phyloP scores from a whole-genome alignment of 64 coral and sea anemone genomes.

The Dendrophyllia cribrosa region DNA sequence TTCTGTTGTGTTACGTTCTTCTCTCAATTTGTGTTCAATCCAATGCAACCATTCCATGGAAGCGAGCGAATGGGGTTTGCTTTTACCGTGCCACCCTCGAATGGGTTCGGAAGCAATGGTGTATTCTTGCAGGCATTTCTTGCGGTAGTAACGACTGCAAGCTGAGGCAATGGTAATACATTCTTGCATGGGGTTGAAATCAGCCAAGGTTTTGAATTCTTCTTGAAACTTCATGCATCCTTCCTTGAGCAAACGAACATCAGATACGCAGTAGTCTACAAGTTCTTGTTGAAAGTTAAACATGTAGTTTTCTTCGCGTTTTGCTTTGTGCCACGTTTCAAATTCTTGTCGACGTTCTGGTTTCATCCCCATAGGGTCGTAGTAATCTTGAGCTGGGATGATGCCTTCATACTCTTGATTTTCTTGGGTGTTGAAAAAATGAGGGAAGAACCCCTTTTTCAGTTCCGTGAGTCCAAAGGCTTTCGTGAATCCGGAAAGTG shows the following conservation, averaged over 20 bases:
- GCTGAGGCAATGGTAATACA: conserved; percentile 13
- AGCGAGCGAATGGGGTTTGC: not conserved
- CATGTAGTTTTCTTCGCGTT: not conserved
- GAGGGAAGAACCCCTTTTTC: conserved; percentile 31
- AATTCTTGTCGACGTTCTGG: not conserved
- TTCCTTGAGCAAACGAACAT: conserved; percentile 18
- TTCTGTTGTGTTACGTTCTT: too few species aligned
- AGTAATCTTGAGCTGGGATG: not conserved
- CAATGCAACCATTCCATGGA: conserved; percentile 20
- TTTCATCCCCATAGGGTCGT: not conserved
- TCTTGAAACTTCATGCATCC: not conserved
- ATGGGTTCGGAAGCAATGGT: conserved; percentile 25
- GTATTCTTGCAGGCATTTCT: not conserved
- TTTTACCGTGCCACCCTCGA: not conserved
- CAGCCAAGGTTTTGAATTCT: not conserved
- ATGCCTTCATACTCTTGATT: not conserved
- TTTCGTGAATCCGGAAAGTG: too few species aligned
- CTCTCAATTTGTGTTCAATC: too few species aligned
- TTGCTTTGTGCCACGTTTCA: not conserved
- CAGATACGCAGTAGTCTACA: not conserved
- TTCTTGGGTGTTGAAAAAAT: conserved; percentile 17
- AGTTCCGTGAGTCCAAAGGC: too few species aligned
- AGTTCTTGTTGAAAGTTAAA: conserved; percentile 53
- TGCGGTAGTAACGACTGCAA: not conserved
- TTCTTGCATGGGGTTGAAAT: not conserved